A percentile compares a stretch with the other conserved stretches of the same genome.
Conservation (phyloP, 2,113 vertebrate genomes). For the Onychostruthus taczanowskii region DNA sequence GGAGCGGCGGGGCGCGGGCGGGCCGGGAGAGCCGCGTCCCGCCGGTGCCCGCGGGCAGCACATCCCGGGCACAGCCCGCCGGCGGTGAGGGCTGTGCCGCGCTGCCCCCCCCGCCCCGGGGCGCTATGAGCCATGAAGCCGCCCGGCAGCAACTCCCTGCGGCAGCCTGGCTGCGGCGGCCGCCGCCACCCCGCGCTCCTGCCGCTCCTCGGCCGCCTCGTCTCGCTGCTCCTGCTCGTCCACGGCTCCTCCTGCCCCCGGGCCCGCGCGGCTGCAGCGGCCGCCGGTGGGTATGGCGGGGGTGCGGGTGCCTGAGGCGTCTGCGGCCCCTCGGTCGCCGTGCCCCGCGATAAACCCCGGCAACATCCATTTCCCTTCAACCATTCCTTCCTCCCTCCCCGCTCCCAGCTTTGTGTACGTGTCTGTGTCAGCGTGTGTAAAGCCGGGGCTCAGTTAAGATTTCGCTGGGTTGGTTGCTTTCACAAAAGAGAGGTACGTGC, state of each 20-base stretch:
- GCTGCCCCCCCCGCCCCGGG: slow-evolving; percentile 38
- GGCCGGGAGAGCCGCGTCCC: too few relatives aligned
- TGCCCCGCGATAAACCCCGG: background rate
- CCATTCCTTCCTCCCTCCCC: background rate
- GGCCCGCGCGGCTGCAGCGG: slow-evolving; percentile 48
- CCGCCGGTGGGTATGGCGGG: slow-evolving; percentile 67
- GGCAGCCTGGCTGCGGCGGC: slow-evolving; percentile 49
- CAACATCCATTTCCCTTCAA: background rate
- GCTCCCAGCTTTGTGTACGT: background rate
- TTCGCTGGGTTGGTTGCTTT: background rate
- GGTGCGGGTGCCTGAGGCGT: background rate
- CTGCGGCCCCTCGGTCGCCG: background rate
- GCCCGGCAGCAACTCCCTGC: slow-evolving; percentile 68
- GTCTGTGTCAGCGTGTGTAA: background rate
- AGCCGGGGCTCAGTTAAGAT: background rate
- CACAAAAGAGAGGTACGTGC: background rate
- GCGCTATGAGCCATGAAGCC: slow-evolving; percentile 82
- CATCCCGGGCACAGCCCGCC: background rate
- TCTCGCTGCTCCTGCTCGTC: slow-evolving; percentile 67
- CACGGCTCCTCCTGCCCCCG: slow-evolving; percentile 48
- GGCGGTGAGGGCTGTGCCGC: background rate
- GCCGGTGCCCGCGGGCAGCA: background rate
- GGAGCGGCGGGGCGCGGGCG: background rate
- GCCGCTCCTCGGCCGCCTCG: slow-evolving; percentile 43
- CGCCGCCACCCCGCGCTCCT: slow-evolving; percentile 22